Evolutionary conservation across 2,113 vertebrate genomes (phyloP), one percentile per base, ranked within the genome.

Genomic region (Geothlypis trichas): DNA sequence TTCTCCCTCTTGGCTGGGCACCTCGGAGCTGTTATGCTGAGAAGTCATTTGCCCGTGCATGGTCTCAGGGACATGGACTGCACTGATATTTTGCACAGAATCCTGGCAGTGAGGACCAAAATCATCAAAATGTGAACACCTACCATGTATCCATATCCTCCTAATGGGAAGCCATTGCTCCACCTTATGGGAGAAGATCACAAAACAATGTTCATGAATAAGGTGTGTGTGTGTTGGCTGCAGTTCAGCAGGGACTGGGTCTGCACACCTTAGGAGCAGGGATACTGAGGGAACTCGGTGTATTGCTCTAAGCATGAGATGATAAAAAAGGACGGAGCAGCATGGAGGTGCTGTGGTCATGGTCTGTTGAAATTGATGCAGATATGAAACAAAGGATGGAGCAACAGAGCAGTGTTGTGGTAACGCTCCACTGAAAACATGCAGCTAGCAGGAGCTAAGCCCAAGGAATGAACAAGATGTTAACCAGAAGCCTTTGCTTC

Each of bases 11-110:
- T 77, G 35, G 15, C 19, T 54, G 12, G 13, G 18, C 33, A 3
- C 22, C 28, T 46, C 46, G n/a, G 35, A 65, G 30, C 7, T 23
- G 0, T 24, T 46, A 2, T 4, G 2, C 17, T 51, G 35, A 59
- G 76, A 46, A 49, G 28, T 23, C 26, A 33, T 68, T 76, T 63
- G n/a, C 28, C 67, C 4, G 1, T 49, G 18, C 13, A 13, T 20
- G 27, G 30, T 75, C 35, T 71, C 57, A 31, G 37, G 23, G 18
- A 31, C 52, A 72, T 0, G 0, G 15, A 31, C 30, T 39, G 13
- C 6, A 0, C 33, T 54, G 6, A 7, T 54, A 30, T 59, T 57
- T 90, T 39, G 31, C 28, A 35, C 2, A 8, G 24, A 58, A 42
- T 58, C 22, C 22, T 18, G 20, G 28, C n/a, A 44, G 4, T 10